Base-by-base conservation (phyloP, 2,888 invertebrate genomes). In the Macaria notata region DNA sequence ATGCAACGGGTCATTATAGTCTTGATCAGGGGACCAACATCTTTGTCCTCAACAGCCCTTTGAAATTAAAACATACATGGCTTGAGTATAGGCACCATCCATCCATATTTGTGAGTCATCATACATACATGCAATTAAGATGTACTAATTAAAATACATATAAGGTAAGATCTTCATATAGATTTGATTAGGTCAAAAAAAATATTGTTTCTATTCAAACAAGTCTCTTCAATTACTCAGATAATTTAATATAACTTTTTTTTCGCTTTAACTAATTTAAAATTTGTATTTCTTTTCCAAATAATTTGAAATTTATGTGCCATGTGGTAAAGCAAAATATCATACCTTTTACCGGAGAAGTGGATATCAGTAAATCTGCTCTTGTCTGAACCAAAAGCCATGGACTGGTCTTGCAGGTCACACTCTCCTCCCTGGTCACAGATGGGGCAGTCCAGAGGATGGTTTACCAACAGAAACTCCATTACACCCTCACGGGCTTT, bases 1-100 rank as follows among this genome's bases (percentile, higher is more conserved):
- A 99, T 99, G 86, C 99, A 99, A 50, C 99, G 94, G 0, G 99
- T 99, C 99, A 99, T 99, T 30, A 98, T 96, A 0, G 99, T 99
- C 88, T 99, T 99, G 30, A 99, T 96, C 64, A 99, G 90, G 0
- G 99, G 99, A 0, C 99, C 99, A 61, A 99, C 95, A 85, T 99
- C 98, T 85, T 99, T 99, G 86, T 99, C 99, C 85, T 99, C 99
- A 0, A 99, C 99, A 64, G 99, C 99, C 70, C 98, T 96, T 73
- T 9, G 39, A 49, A 43, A 3, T 0, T 2, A 6, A 1, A 4
- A 42, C 29, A 7, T 2, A 7, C 1, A 36, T 3, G 3, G 7
- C 33, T 36, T 36, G 3, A 4, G 33, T 6, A 36, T 4, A 36
- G 1, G 2, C 7, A 36, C 33, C 19, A 19, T 19, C 19, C 19